Evolutionary conservation across 1,140 invertebrate genomes (phyloP).

Genomic region (Drosophila virilis): DNA sequence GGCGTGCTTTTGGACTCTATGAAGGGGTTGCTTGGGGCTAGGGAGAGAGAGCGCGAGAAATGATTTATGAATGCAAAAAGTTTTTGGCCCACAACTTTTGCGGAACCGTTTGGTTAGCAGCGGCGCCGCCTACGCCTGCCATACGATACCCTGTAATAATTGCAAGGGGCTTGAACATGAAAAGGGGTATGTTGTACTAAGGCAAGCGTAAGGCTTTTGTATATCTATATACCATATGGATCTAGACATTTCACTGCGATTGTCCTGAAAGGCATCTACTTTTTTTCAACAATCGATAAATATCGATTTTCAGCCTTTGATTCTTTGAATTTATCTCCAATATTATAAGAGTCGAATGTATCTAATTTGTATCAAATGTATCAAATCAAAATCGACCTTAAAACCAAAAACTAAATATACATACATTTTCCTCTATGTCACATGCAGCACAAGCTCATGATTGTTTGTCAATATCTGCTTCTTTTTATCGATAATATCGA

Average conservation of each 20-base stretch:
- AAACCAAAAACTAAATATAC: too few species aligned
- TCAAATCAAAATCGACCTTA: too few species aligned
- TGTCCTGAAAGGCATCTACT: too few species aligned
- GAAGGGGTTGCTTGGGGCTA: background rate
- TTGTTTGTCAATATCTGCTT: too few species aligned
- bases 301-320: too few species aligned
- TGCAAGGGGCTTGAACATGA: background rate
- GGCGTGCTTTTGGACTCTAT: constrained; percentile 22
- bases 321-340: too few species aligned
- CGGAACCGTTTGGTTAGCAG: constrained; percentile 57
- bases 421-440: too few species aligned
- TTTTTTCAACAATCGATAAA: too few species aligned
- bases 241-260: too few species aligned
- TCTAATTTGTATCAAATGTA: too few species aligned
- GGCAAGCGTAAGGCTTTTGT: background rate
- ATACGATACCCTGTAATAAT: background rate
- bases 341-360: too few species aligned
- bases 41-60: constrained; percentile 54
- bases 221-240: background rate
- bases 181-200: background rate
- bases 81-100: constrained; percentile 72
- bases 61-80: constrained; percentile 80
- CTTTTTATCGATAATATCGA: background rate
- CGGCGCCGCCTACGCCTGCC: constrained; percentile 11
- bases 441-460: too few species aligned